Percentiles rank a stretch among this genome's conserved stretches.
These are phyloP conservation scores for Diceros bicornis DNA, from an alignment of 2,797 vertebrate species.

Conservation along the genomic window DNA sequence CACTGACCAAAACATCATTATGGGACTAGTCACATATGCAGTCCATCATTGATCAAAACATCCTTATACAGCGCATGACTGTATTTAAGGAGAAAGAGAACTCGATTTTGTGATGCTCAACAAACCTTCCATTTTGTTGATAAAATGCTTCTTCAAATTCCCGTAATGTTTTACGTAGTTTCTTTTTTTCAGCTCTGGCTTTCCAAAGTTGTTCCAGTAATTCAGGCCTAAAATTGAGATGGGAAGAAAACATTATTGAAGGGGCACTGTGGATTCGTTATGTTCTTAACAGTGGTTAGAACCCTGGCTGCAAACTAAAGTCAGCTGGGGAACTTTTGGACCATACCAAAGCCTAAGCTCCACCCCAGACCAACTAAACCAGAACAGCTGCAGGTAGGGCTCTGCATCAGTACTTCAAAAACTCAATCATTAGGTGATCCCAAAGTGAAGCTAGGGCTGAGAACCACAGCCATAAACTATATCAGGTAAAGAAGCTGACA, in stretches of 20 bases:
- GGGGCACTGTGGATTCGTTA: neutral
- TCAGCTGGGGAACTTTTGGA: neutral
- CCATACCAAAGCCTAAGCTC: neutral
- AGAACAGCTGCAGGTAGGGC: neutral
- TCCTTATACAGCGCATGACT: too few relatives aligned
- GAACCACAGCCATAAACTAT: neutral
- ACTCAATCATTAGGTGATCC: neutral
- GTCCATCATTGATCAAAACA: too few relatives aligned
- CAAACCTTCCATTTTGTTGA: constrained; percentile 97
- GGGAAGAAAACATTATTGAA: constrained; percentile 65
- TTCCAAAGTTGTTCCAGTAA: constrained; percentile 99
- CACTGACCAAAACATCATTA: too few relatives aligned
- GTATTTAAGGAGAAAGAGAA: neutral
- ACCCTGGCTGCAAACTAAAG: constrained; percentile 39
- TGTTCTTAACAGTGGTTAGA: constrained; percentile 38
- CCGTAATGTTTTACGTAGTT: constrained; percentile 95
- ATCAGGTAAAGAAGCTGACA: constrained; percentile 9
- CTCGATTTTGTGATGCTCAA: constrained; percentile 56
- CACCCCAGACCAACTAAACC: constrained; percentile 40
- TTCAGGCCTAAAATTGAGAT: constrained; percentile 94
- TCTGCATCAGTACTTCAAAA: neutral
- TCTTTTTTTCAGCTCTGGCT: constrained; percentile 98
- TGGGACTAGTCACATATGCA: too few relatives aligned
- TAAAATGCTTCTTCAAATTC: constrained; percentile 98
- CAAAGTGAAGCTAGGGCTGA: neutral